Percentiles rank a stretch among this genome's conserved stretches.
phyloP scores from a whole-genome alignment of 2,113 vertebrate species.

The Bolborhynchus lineola region DNA sequence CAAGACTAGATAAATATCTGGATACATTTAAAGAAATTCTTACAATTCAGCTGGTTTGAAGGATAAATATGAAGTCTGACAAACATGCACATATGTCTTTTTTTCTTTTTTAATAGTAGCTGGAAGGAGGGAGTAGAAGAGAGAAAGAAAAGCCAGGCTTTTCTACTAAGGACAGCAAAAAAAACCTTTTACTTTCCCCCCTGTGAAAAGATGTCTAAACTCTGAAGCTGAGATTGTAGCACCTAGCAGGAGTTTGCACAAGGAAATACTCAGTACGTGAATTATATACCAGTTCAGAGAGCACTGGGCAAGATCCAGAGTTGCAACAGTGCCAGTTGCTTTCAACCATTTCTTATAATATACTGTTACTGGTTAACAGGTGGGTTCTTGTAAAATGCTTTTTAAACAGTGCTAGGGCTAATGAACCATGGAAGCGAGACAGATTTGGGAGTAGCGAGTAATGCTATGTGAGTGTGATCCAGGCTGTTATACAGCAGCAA shows the following conservation, averaged over 20 bases:
- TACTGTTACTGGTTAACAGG: not conserved
- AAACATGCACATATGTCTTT: fast-evolving
- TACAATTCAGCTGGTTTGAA: not conserved
- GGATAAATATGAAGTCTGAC: not conserved
- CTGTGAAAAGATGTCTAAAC: not conserved
- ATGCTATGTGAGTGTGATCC: not conserved
- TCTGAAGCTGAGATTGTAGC: not conserved
- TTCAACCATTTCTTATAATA: not conserved
- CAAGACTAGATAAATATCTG: not conserved
- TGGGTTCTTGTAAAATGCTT: not conserved
- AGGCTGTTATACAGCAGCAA: not conserved
- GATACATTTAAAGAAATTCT: not conserved
- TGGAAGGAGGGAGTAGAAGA: not conserved
- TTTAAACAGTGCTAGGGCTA: not conserved
- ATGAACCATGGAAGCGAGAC: not conserved
- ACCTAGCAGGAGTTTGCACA: not conserved
- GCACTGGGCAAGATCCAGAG: not conserved
- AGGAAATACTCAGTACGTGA: fast-evolving
- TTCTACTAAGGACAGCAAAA: not conserved
- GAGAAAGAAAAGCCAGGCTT: not conserved
- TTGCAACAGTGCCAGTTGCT: not conserved
- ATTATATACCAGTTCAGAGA: not conserved
- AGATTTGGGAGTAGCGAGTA: not conserved
- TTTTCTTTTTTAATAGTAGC: not conserved
- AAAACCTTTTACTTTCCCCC: not conserved